Evolutionary conservation across 2,888 invertebrate genomes (phyloP).

Genomic region (Branchellion lobata): DNA sequence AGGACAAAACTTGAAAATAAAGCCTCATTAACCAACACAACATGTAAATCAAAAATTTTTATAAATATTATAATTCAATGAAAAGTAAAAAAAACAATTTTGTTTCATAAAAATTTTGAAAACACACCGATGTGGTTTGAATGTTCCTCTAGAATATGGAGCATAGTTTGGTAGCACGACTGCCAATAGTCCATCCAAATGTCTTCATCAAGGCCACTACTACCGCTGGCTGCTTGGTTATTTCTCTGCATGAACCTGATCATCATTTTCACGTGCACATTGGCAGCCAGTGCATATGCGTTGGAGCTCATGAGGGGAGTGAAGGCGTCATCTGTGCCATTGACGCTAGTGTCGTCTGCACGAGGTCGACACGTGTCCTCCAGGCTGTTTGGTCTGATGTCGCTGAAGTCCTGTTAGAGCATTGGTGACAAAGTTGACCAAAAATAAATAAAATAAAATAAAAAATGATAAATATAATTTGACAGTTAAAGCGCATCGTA

Average conservation of each 20-base stretch:
- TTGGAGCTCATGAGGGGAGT: neutral
- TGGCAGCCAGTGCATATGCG: neutral
- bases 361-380: neutral
- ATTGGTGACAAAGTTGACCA: too few species aligned
- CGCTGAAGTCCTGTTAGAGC: conserved; percentile 58
- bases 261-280: neutral
- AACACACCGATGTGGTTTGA: neutral
- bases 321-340: neutral
- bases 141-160: neutral
- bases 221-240: neutral
- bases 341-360: neutral
- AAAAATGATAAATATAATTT: neutral
- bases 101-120: too few species aligned
- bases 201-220: neutral
- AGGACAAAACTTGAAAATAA: too few species aligned
- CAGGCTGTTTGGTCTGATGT: conserved; percentile 53
- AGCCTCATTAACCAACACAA: too few species aligned
- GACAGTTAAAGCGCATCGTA: neutral
- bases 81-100: too few species aligned
- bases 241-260: neutral
- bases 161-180: neutral
- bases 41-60: too few species aligned
- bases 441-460: conserved; percentile 5
- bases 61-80: too few species aligned
- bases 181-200: conserved; percentile 12